Conservation (phyloP, 2,113 vertebrate genomes). For the Anoplopoma fimbria region DNA sequence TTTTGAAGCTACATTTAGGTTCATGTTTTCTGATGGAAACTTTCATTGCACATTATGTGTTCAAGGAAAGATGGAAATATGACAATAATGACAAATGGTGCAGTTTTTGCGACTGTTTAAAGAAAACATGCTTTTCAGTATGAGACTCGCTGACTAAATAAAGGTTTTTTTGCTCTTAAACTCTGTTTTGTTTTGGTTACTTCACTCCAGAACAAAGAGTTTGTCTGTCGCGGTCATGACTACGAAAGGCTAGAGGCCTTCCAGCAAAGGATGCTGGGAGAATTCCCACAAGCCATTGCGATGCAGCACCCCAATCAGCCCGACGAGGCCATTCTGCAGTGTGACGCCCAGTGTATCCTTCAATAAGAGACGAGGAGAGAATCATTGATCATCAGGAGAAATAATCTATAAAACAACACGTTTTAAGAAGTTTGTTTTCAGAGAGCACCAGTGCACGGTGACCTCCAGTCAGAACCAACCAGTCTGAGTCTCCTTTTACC, state of each 20-base stretch:
- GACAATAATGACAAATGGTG: too few species aligned
- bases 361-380: background rate
- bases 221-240: slow-evolving; percentile 97
- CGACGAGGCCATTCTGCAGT: slow-evolving; percentile 93
- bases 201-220: slow-evolving; percentile 93
- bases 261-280: slow-evolving; percentile 98
- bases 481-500: background rate
- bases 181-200: background rate
- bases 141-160: too few species aligned
- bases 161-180: background rate
- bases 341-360: slow-evolving; percentile 98
- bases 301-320: slow-evolving; percentile 99
- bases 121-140: too few species aligned
- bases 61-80: background rate
- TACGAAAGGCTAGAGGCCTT: slow-evolving; percentile 97
- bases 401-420: too few species aligned
- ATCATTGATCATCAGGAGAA: too few species aligned
- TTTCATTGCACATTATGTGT: background rate
- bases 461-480: background rate
- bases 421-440: too few species aligned
- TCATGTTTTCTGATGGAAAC: too few species aligned
- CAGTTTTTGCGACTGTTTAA: background rate
- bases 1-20: too few species aligned
- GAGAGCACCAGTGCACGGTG: background rate
- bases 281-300: slow-evolving; percentile 98